phyloP scores from a whole-genome alignment of 2,888 invertebrate genomes.

The Lypha dubia region DNA sequence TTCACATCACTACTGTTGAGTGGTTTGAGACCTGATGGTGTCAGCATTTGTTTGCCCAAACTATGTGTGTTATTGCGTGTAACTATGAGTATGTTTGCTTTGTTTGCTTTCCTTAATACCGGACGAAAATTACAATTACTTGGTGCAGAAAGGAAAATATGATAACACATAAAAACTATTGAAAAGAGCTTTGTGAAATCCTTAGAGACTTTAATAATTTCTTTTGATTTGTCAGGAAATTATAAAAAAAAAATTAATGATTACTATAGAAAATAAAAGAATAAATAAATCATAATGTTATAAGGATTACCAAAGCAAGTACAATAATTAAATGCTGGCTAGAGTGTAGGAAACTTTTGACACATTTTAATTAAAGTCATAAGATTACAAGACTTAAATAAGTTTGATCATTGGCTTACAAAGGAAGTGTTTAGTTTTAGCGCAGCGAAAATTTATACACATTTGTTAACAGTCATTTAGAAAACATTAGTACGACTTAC shows the following conservation, averaged over 20 bases:
- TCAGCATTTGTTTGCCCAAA: too few relatives aligned
- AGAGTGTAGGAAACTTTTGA: background rate
- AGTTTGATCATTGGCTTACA: background rate
- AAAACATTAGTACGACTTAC: too few relatives aligned
- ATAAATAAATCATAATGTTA: constrained; percentile 23
- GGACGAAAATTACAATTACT: background rate
- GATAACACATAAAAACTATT: background rate
- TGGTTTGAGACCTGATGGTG: too few relatives aligned
- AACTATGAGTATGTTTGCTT: too few relatives aligned
- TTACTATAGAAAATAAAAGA: background rate
- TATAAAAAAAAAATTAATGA: constrained; percentile 11
- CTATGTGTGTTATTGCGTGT: too few relatives aligned
- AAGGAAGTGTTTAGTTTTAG: background rate
- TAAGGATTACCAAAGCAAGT: background rate
- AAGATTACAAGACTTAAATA: background rate
- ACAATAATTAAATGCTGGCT: background rate
- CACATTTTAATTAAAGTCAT: background rate
- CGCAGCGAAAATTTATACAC: background rate
- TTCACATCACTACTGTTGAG: too few relatives aligned
- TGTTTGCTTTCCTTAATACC: background rate
- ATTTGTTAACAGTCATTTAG: too few relatives aligned
- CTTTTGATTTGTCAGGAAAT: constrained; percentile 18
- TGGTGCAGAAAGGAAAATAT: background rate
- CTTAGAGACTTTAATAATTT: constrained; percentile 18
- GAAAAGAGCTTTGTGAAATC: background rate